Evolutionary conservation across 2,113 vertebrate species (phyloP), one percentile per base, ranked within the genome.

Genomic region (Periophthalmodon schlosseri): DNA sequence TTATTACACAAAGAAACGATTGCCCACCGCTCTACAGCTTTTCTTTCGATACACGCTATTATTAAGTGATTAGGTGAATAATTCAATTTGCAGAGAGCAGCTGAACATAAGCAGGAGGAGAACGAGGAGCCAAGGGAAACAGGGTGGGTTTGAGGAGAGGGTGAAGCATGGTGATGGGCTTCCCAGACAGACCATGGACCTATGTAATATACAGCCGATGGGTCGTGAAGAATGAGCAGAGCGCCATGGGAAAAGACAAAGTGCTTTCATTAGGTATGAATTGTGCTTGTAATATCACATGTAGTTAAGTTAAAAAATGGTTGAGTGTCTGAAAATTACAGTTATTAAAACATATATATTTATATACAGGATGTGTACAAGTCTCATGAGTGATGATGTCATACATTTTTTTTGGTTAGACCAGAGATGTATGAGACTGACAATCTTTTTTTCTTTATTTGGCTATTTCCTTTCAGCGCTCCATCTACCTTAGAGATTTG

Each of bases 11-110:
- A 82, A 87, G 66, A 39, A 77, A 81, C 73, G 76, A 87, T 80
- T 80, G 75, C 76, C 84, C 75, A 86, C 83, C 75, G 86, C 88
- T 72, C 78, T 80, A 79, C 74, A 86, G 78, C 73, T 84, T 81
- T 86, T 84, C 72, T 77, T 66, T 85, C 73, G 74, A 68, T 36
- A 74, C 83, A 21, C 63, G 68, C 76, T 79, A 84, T 82, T 85
- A 90, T 82, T 68, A 56, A 56, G 75, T 74, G 74, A 82, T 85
- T 75, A 81, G 72, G 74, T 81, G 76, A 78, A 83, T 75, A 74
- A 81, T 86, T 82, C 44, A 71, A 68, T 82, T 79, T 68, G 36
- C 49, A 75, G 75, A 69, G 71, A 85, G 81, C 57, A n/a, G 44
- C 54, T 46, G 60, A 80, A 73, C 46, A 28, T 76, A 69, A 47